Conservation (phyloP, 1,140 invertebrate genomes). For the Phocides pigmalion region DNA sequence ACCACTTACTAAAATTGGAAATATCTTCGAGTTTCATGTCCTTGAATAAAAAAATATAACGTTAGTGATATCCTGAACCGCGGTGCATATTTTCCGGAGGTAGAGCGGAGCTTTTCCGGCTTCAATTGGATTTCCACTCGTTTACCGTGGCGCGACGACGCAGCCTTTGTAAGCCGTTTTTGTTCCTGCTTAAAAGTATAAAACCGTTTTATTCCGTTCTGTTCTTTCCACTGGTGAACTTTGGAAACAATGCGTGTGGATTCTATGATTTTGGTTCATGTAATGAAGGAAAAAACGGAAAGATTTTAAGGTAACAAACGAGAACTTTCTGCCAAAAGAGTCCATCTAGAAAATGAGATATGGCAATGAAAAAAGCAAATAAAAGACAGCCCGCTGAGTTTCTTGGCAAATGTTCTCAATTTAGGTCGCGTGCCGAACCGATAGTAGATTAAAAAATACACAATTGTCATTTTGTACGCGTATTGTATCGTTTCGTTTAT, state of each 20-base stretch:
- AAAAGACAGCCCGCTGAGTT: too few species aligned
- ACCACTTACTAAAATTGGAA: too few species aligned
- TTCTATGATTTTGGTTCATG: neutral
- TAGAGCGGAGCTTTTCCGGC: slow-evolving; percentile 21
- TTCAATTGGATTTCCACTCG: slow-evolving; percentile 32
- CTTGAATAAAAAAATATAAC: slow-evolving; percentile 3
- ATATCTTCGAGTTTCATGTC: too few species aligned
- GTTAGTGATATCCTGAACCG: slow-evolving; percentile 25
- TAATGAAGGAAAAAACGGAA: neutral
- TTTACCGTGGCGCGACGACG: slow-evolving; percentile 26
- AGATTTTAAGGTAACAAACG: too few species aligned
- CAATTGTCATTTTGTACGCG: too few species aligned
- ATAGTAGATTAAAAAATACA: too few species aligned
- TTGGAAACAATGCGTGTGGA: neutral
- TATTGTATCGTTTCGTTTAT: too few species aligned
- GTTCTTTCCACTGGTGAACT: slow-evolving; percentile 6
- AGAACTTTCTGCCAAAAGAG: too few species aligned
- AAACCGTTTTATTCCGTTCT: slow-evolving; percentile 25
- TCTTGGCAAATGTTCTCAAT: too few species aligned
- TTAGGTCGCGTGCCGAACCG: too few species aligned
- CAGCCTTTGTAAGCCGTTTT: slow-evolving; percentile 29
- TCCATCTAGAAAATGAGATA: too few species aligned
- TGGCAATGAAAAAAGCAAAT: too few species aligned
- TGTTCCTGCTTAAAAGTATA: slow-evolving; percentile 19
- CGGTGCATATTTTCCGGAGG: slow-evolving; percentile 25